A percentile compares a stretch with the other conserved stretches of the same genome.
phyloP scores from a whole-genome alignment of 2,797 vertebrate species.

The Poeciliopsis gracilis region DNA sequence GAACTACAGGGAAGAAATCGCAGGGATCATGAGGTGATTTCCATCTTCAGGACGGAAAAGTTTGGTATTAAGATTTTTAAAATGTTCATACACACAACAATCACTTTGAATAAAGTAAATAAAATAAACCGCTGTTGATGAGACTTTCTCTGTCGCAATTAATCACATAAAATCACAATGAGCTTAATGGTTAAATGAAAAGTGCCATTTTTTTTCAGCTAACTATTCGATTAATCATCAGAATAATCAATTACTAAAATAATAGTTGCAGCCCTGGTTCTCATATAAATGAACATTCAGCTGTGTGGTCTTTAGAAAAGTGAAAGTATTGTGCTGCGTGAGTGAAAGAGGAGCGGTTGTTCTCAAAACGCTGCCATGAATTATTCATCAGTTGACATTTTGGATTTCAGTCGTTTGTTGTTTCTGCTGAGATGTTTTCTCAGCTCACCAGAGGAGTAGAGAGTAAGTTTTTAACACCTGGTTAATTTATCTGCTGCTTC shows the following conservation, averaged over 20 bases:
- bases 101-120: not conserved
- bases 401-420: slow-evolving; percentile 49
- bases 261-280: not conserved
- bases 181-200: no score
- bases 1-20: not conserved
- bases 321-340: slow-evolving; percentile 18
- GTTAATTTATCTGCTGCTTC: not conserved
- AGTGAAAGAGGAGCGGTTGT: slow-evolving; percentile 31
- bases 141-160: no score
- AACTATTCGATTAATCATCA: no score
- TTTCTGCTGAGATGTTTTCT: slow-evolving; percentile 32
- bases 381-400: slow-evolving; percentile 71
- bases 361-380: slow-evolving; percentile 54
- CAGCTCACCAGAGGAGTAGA: slow-evolving; percentile 11
- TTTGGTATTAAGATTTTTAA: no score
- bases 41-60: not conserved
- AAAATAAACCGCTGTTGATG: not conserved
- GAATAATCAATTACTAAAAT: no score
- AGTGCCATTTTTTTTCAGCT: no score
- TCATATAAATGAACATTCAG: not conserved
- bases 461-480: not conserved
- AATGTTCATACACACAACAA: not conserved
- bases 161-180: no score
- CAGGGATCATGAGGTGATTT: not conserved
- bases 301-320: slow-evolving; percentile 15